phyloP scores from a whole-genome alignment of 2,797 vertebrate species.

The Leptodactylus fallax region DNA sequence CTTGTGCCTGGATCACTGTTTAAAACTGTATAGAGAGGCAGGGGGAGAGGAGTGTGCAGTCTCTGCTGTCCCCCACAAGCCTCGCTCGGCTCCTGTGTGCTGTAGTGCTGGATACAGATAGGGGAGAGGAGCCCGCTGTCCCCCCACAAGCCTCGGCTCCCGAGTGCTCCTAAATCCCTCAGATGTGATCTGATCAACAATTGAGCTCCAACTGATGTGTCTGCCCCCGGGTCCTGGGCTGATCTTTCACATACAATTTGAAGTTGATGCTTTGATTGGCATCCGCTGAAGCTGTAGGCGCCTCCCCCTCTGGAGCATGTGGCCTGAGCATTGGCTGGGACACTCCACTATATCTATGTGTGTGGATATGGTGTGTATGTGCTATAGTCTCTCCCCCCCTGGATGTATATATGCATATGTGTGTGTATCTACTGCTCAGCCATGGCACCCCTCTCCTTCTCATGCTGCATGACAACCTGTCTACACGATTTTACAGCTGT shows the following conservation, averaged over 20 bases:
- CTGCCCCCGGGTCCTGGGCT: slow-evolving; percentile 95
- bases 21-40: too few relatives aligned
- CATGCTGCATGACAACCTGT: slow-evolving; percentile 94
- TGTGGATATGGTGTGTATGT: slow-evolving; percentile 45
- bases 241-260: slow-evolving; percentile 98
- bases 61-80: neutral
- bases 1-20: too few relatives aligned
- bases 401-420: slow-evolving; percentile 33
- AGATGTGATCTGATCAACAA: slow-evolving; percentile 97
- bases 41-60: slow-evolving; percentile 8
- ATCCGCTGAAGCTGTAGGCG: slow-evolving; percentile 89
- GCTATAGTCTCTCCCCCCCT: slow-evolving; percentile 20
- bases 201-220: slow-evolving; percentile 97
- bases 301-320: slow-evolving; percentile 91
- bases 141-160: slow-evolving; percentile 76
- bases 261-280: slow-evolving; percentile 99
- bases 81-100: slow-evolving; percentile 17
- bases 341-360: slow-evolving; percentile 73
- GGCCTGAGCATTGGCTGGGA: slow-evolving; percentile 86
- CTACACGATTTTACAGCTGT: slow-evolving; percentile 92
- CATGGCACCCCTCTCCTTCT: slow-evolving; percentile 79
- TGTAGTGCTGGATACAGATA: slow-evolving; percentile 59
- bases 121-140: slow-evolving; percentile 62
- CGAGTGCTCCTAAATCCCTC: slow-evolving; percentile 91
- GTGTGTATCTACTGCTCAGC: slow-evolving; percentile 88